Percentiles rank a stretch among this genome's conserved stretches.
Conservation (phyloP, 2,888 invertebrate species). For the Diarsia brunnea region DNA sequence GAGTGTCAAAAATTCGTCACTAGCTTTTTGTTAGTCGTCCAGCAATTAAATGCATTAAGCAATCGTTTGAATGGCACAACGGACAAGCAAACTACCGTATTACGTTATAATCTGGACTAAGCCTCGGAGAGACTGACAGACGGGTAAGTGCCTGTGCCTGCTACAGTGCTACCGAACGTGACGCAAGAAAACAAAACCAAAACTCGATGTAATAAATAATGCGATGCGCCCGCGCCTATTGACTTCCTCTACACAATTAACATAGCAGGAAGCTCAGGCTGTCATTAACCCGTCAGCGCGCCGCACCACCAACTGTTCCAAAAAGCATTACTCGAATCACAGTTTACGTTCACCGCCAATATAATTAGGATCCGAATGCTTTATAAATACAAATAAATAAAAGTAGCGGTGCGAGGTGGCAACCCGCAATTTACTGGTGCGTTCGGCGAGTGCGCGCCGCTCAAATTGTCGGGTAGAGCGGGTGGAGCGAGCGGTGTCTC, state of each 20-base stretch:
- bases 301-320: constrained; percentile 85
- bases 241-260: constrained; percentile 88
- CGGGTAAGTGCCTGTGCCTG: constrained; percentile 82
- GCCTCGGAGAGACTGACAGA: constrained; percentile 85
- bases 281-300: constrained; percentile 89
- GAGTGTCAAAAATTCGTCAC: constrained; percentile 70
- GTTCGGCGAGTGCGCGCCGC: constrained; percentile 75
- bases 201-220: constrained; percentile 87
- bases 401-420: constrained; percentile 86
- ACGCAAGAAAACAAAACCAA: constrained; percentile 82
- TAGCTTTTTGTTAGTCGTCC: constrained; percentile 72
- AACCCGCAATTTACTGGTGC: constrained; percentile 86
- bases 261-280: constrained; percentile 88
- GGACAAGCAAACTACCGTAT: constrained; percentile 88
- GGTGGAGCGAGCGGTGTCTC: constrained; percentile 74
- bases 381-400: constrained; percentile 90
- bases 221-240: constrained; percentile 83
- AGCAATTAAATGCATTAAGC: constrained; percentile 86
- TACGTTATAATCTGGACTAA: constrained; percentile 89
- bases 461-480: constrained; percentile 86
- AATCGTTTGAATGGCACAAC: constrained; percentile 83
- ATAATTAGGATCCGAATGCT: constrained; percentile 88
- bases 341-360: constrained; percentile 80
- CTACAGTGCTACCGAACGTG: constrained; percentile 83
- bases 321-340: constrained; percentile 86